Evolutionary conservation across 1,140 invertebrate genomes (phyloP), one percentile per base, ranked within the genome.

Genomic region (Rhagoletis pomonella): DNA sequence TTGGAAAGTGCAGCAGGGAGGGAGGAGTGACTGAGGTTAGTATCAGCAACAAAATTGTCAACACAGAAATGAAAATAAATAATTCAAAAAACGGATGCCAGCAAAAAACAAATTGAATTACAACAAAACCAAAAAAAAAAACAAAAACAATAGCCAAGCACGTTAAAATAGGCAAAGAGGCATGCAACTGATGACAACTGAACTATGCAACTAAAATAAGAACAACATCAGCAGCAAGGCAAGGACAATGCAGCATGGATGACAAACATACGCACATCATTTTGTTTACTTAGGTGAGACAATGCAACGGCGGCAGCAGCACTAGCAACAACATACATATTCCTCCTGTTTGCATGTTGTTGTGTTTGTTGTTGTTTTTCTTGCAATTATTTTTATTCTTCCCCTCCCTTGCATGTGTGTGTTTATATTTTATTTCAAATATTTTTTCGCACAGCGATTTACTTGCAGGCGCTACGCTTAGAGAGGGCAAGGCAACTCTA

Each of bases 391-490:
- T 81, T 17, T 19, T 81, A 55, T 50, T 81, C 7, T 77, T 77
- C 10, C 17, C 3, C n/a, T 19, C n/a, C n/a, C n/a, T n/a, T n/a
- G n/a, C 9, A 42, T 17, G 67, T 73, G 67, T 47, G 44, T n/a
- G 67, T 42, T 44, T 73, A 44, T 73, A 14, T 73, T 73, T 73
- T 47, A 47, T 73, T 39, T 17, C 47, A 55, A 55, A 55, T 81
- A n/a, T 55, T 55, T 81, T 81, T 81, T 81, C 73, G 85, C 87
- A 84, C 84, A 85, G 55, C 59, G 55, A 85, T 85, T 85, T 85
- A 62, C 62, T 62, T 62, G 5, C 50, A 62, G 44, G 58, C 55
- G 17, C 19, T 29, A 14, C 64, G 29, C 17, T 65, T 29, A 65
- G 17, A n/a, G n/a, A 17, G 17, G 64, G 29, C 29, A 65, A 65